Conservation (phyloP, 2,888 invertebrate species). For the Papilio elwesi region DNA sequence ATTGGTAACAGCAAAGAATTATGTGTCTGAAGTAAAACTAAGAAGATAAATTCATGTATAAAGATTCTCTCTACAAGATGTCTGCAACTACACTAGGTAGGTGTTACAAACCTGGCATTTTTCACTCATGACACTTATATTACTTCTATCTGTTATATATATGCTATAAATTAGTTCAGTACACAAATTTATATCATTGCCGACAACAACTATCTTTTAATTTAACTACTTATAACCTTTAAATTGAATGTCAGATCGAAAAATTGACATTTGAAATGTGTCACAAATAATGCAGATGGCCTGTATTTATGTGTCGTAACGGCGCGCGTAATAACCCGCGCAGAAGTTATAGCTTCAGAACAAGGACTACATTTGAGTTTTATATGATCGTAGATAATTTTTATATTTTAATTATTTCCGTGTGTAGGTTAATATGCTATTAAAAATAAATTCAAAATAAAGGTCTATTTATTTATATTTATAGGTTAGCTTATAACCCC, state of each 20-base stretch:
- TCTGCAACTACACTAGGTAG: background rate
- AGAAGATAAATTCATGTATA: no score
- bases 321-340: conserved; percentile 8
- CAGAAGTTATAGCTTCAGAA: conserved; percentile 3
- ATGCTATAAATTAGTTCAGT: conserved; percentile 52
- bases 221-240: conserved; percentile 62
- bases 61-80: no score
- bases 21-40: no score
- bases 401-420: background rate
- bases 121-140: conserved; percentile 63
- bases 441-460: background rate
- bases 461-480: background rate
- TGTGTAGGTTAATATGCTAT: background rate
- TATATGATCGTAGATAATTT: background rate
- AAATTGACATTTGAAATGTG: conserved; percentile 44
- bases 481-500: background rate
- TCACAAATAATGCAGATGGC: conserved; percentile 35
- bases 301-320: conserved; percentile 30
- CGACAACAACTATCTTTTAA: conserved; percentile 56
- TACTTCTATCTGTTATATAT: conserved; percentile 49
- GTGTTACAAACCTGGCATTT: conserved; percentile 65
- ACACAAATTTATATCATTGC: conserved; percentile 51
- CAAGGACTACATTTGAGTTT: conserved; percentile 6
- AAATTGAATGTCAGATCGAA: conserved; percentile 51
- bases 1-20: no score